A percentile compares a stretch with the other conserved stretches of the same genome.
phyloP scores from a whole-genome alignment of 2,113 vertebrate species.

The Perca flavescens region DNA sequence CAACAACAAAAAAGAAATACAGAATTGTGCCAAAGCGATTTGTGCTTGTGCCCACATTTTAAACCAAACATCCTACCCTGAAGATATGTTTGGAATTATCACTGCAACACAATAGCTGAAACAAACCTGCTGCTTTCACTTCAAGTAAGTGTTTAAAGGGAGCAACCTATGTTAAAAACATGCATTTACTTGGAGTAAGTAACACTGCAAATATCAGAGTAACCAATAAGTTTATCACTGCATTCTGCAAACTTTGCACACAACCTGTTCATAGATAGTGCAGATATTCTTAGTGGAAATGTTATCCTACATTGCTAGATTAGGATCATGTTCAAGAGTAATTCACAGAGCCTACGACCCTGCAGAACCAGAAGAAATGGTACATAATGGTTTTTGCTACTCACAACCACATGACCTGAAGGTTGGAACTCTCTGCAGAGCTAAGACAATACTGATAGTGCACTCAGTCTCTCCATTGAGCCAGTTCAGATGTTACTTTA shows the following conservation, averaged over 20 bases:
- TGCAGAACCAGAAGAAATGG: slow-evolving; percentile 16
- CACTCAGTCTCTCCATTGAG: slow-evolving; percentile 50
- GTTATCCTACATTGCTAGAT: not conserved
- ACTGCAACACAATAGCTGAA: not conserved
- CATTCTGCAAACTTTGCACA: slow-evolving; percentile 7
- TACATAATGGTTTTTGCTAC: slow-evolving; percentile 18
- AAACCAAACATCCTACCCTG: slow-evolving; percentile 10
- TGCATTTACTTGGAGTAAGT: not conserved
- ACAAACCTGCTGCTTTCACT: slow-evolving; percentile 4
- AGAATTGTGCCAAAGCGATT: slow-evolving; percentile 8
- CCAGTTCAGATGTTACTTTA: slow-evolving; percentile 58
- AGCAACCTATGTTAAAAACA: not conserved
- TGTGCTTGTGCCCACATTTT: slow-evolving; percentile 18
- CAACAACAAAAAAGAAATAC: slow-evolving; percentile 19
- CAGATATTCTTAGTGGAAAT: not conserved
- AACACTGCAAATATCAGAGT: not conserved
- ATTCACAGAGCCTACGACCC: not conserved
- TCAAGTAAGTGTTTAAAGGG: not conserved
- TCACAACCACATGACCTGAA: slow-evolving; percentile 59
- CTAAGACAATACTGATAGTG: slow-evolving; percentile 59
- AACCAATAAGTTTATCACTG: not conserved
- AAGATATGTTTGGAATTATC: slow-evolving; percentile 5
- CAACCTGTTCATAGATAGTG: not conserved
- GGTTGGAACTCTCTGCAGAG: slow-evolving; percentile 33
- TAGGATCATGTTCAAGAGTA: not conserved